phyloP scores from a whole-genome alignment of 1,140 invertebrate species.

The Bombus impatiens region DNA sequence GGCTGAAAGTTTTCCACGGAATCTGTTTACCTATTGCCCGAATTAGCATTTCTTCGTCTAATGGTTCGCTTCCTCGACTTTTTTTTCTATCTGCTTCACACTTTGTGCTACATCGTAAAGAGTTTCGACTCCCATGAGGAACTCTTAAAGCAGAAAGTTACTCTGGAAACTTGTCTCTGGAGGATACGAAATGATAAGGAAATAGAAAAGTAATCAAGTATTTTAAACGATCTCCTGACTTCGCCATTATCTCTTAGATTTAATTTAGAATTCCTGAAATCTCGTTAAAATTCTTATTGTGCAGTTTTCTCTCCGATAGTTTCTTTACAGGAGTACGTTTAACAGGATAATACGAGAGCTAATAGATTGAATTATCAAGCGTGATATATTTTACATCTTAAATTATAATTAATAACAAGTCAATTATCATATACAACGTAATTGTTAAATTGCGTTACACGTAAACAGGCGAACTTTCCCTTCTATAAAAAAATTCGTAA shows the following conservation, averaged over 20 bases:
- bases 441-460: too few species aligned
- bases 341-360: too few species aligned
- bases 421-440: too few species aligned
- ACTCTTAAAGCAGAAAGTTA: neutral
- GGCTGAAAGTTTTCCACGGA: constrained; percentile 23
- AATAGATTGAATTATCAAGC: too few species aligned
- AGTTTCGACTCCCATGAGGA: neutral
- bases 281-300: neutral
- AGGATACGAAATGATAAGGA: neutral
- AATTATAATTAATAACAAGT: too few species aligned
- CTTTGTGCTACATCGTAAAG: neutral
- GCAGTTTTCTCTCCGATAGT: neutral
- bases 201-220: constrained; percentile 1
- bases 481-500: too few species aligned
- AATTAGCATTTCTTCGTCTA: constrained; percentile 38
- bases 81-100: neutral
- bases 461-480: too few species aligned
- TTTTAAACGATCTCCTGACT: neutral
- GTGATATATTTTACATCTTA: too few species aligned
- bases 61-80: neutral
- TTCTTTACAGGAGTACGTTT: neutral
- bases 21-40: constrained; percentile 51
- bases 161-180: neutral
- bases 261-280: neutral
- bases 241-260: neutral